These are phyloP conservation scores for Choristoneura rosaceana DNA, from an alignment of 2,888 invertebrate species.

Conservation along the genomic window DNA sequence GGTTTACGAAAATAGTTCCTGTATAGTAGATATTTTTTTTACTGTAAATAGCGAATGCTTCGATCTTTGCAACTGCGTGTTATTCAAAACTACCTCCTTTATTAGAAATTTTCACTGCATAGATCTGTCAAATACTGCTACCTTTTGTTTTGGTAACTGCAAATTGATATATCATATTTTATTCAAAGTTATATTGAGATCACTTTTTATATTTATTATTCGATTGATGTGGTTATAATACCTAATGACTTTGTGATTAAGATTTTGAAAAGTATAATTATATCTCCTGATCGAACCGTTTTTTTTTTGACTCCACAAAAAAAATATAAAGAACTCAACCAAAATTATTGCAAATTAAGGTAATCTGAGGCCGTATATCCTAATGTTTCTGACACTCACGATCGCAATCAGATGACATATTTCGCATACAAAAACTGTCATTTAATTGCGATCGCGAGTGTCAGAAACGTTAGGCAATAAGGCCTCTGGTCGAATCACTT, in stretches of 20 bases:
- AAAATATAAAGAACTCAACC: too few species aligned
- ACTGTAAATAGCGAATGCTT: conserved; percentile 20
- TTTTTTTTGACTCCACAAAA: not conserved
- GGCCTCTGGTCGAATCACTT: too few species aligned
- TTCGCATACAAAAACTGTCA: too few species aligned
- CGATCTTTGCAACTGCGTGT: not conserved
- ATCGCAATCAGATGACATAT: too few species aligned
- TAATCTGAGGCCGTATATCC: too few species aligned
- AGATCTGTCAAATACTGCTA: not conserved
- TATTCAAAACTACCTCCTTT: not conserved
- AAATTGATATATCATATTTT: conserved; percentile 26
- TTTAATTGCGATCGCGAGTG: too few species aligned
- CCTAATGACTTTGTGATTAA: conserved; percentile 44
- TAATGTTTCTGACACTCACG: too few species aligned
- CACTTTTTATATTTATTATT: conserved; percentile 43
- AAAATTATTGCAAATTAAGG: too few species aligned
- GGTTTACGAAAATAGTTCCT: conserved; percentile 30
- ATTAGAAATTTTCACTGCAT: not conserved
- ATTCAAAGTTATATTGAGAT: conserved; percentile 35
- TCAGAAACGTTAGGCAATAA: too few species aligned
- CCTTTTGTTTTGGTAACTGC: not conserved
- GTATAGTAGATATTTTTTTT: conserved; percentile 27
- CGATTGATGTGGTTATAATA: conserved; percentile 45
- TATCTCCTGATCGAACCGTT: conserved; percentile 5
- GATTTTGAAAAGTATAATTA: conserved; percentile 40